Percentiles rank a stretch among this genome's conserved stretches.
These are phyloP conservation scores for Porites lobata DNA, from an alignment of 92 coral and sea anemone species.

Conservation along the genomic window DNA sequence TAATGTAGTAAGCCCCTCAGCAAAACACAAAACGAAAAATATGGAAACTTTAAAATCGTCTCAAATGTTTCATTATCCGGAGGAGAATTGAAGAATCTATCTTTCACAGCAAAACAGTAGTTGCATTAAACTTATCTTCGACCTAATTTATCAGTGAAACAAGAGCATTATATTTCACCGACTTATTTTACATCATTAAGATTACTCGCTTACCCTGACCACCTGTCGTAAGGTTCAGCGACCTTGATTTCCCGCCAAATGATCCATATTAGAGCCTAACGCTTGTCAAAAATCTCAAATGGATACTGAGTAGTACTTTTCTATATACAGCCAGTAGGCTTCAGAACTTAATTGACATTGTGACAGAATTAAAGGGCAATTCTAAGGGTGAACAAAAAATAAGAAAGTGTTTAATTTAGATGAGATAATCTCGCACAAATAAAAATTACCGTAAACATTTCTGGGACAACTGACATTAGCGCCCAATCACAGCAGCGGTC, in stretches of 20 bases:
- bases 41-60: too few species aligned
- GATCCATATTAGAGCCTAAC: neutral
- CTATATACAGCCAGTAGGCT: too few species aligned
- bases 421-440: slow-evolving; percentile 49
- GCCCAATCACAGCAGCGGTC: neutral
- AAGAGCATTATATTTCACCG: neutral
- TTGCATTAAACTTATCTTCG: neutral
- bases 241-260: slow-evolving; percentile 33
- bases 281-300: neutral
- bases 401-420: neutral
- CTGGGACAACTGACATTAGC: neutral
- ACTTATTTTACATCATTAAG: neutral
- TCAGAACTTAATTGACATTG: too few species aligned
- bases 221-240: slow-evolving; percentile 44
- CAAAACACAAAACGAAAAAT: neutral
- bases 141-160: neutral
- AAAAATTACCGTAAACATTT: slow-evolving; percentile 34
- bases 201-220: slow-evolving; percentile 36
- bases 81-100: too few species aligned
- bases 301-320: too few species aligned
- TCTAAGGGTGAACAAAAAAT: neutral
- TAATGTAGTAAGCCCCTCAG: neutral
- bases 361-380: too few species aligned
- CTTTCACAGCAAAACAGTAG: neutral
- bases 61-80: too few species aligned